These are phyloP conservation scores for Melanostoma scalare DNA, from an alignment of 2,888 invertebrate genomes.

Conservation along the genomic window DNA sequence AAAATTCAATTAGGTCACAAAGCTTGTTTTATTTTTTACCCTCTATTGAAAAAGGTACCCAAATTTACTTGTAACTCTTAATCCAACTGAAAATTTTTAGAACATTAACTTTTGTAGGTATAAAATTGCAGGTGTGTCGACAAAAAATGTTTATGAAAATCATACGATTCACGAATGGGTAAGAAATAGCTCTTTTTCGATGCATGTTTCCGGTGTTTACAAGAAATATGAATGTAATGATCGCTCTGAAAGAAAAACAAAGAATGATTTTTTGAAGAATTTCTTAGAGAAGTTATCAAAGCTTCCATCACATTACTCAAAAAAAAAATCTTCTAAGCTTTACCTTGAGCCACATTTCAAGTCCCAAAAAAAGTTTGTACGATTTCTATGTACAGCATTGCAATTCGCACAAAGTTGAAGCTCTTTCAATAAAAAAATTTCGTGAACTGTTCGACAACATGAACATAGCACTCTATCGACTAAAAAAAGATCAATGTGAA, in stretches of 20 bases:
- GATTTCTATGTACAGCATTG: too few relatives aligned
- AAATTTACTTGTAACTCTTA: too few relatives aligned
- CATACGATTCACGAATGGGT: slow-evolving; percentile 16
- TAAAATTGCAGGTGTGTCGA: slow-evolving; percentile 17
- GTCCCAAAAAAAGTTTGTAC: slow-evolving; percentile 6
- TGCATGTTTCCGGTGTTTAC: slow-evolving; percentile 13
- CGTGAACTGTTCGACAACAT: too few relatives aligned
- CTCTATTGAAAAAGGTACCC: too few relatives aligned
- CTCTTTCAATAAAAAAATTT: too few relatives aligned
- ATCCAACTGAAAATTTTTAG: neutral
- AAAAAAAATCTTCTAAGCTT: slow-evolving; percentile 19
- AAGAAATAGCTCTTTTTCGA: slow-evolving; percentile 17
- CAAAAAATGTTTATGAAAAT: slow-evolving; percentile 1
- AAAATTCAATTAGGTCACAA: too few relatives aligned
- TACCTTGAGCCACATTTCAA: slow-evolving; percentile 26
- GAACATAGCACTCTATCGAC: too few relatives aligned
- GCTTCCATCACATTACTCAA: neutral
- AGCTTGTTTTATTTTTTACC: too few relatives aligned
- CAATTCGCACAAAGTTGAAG: too few relatives aligned
- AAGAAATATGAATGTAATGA: slow-evolving; percentile 33
- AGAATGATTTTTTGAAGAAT: slow-evolving; percentile 10
- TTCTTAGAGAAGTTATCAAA: slow-evolving; percentile 1
- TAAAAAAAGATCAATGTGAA: too few relatives aligned
- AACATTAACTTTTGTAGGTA: slow-evolving; percentile 15
- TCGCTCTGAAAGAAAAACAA: slow-evolving; percentile 6